These are phyloP conservation scores for Muscicapa adusta DNA, from an alignment of 2,113 vertebrate genomes.

Conservation along the genomic window DNA sequence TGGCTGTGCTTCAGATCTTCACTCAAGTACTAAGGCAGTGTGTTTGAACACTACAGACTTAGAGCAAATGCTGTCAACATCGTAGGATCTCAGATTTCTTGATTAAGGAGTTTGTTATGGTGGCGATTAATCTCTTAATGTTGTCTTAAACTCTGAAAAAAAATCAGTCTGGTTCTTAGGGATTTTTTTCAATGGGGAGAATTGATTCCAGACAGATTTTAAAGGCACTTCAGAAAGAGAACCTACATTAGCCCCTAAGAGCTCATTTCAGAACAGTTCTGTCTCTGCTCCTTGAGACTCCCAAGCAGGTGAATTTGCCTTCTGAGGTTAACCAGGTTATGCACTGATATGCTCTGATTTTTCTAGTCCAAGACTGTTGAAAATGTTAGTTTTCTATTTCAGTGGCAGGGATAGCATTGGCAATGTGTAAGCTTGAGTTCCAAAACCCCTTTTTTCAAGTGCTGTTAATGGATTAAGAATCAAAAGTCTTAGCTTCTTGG, in stretches of 20 bases:
- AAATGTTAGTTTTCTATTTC: not conserved
- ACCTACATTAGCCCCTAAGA: not conserved
- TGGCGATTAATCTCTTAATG: not conserved
- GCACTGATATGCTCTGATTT: not conserved
- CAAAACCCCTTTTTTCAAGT: not conserved
- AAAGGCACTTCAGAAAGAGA: not conserved
- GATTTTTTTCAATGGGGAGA: not conserved
- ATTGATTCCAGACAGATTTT: not conserved
- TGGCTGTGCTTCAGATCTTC: not conserved
- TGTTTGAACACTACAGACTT: not conserved
- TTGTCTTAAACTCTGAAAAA: not conserved
- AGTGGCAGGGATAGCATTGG: not conserved
- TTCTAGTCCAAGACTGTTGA: not conserved
- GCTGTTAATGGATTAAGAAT: not conserved
- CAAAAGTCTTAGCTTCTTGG: not conserved
- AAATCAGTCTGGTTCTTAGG: not conserved
- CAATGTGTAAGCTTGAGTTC: not conserved
- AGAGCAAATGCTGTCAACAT: not conserved
- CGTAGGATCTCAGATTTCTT: not conserved
- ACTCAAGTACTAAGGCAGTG: accelerated
- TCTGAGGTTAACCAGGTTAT: not conserved
- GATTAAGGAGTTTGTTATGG: not conserved
- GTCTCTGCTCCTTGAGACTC: not conserved
- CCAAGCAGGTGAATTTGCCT: not conserved
- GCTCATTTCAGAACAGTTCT: not conserved